Evolutionary conservation across 2,888 invertebrate genomes (phyloP), one percentile per base, ranked within the genome.

Genomic region (Xylophagus ater): DNA sequence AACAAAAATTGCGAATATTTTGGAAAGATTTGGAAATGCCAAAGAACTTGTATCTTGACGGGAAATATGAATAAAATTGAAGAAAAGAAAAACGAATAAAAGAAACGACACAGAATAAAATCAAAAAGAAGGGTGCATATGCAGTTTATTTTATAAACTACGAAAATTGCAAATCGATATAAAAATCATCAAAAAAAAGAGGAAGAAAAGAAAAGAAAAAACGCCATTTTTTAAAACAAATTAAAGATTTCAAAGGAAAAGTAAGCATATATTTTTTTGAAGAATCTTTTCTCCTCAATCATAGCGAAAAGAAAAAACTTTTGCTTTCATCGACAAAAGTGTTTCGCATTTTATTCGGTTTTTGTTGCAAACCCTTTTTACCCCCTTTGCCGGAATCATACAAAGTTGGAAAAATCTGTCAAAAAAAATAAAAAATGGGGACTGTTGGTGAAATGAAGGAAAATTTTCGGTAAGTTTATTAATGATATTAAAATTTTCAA

Each of bases 11-110:
- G 39, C 30, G 21, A 20, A 23, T n/a, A n/a, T 13, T 20, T 17
- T 28, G 12, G 32, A 20, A 7, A 32, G 30, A 38, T 30, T 29
- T 10, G 34, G 34, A 23, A 20, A 35, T 30, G 39, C 28, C 14
- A 34, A 36, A 17, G 40, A 41, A 39, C 36, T 40, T 21, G 41
- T 39, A 37, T 41, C 44, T 44, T 44, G 44, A 44, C 44, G 44
- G 41, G 41, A 44, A 21, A 12, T 26, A 33, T 25, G 20, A 17
- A 25, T 14, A 19, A 23, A 30, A 39, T 35, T 19, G 21, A 28
- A 38, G 10, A 29, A 33, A n/a, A 12, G n/a, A 30, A 37, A 20
- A 31, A 37, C 21, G 29, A 17, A 13, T 8, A 28, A 13, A 36
- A 31, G 18, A 31, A 32, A 25, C 31, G 31, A 31, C 15, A 33